These are phyloP conservation scores for Sebastes cheni DNA, from an alignment of 2,797 vertebrate species.

Conservation along the genomic window DNA sequence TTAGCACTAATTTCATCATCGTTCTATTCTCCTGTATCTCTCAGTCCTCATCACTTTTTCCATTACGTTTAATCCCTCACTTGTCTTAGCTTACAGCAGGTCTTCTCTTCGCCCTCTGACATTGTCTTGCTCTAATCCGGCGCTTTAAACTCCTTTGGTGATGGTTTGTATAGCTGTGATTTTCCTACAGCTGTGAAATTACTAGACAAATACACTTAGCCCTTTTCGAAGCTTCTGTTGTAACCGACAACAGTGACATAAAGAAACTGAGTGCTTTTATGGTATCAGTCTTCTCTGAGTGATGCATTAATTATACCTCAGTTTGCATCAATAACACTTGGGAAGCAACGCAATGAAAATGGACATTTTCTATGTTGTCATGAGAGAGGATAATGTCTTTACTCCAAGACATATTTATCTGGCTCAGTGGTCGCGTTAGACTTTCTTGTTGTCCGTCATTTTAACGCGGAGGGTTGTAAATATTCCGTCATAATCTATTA, in stretches of 20 bases:
- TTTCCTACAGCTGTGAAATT: conserved; percentile 50
- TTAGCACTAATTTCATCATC: neutral
- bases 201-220: conserved; percentile 42
- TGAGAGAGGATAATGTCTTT: neutral
- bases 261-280: conserved; percentile 22
- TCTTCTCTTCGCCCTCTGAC: conserved; percentile 17
- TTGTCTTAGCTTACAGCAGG: conserved; percentile 23
- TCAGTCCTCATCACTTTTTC: conserved; percentile 43
- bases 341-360: neutral
- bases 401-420: neutral
- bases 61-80: conserved; percentile 46
- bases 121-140: conserved; percentile 52
- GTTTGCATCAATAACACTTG: neutral
- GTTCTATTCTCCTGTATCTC: neutral
- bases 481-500: too few species aligned
- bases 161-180: conserved; percentile 47
- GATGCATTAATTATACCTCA: neutral
- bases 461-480: too few species aligned
- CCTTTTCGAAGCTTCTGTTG: conserved; percentile 33
- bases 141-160: conserved; percentile 37
- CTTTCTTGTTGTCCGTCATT: too few species aligned
- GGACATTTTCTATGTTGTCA: neutral
- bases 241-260: conserved; percentile 6
- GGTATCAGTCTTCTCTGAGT: neutral
- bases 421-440: too few species aligned